These are phyloP conservation scores for Caenorhabditis elegans DNA, from an alignment of 1,140 invertebrate genomes.

Conservation along the genomic window WBcel235 BX284603.4:8596501-8597000, in stretches of 20 bases:
- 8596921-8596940: neutral
- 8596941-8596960: constrained; percentile 25
- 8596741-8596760: too few species aligned
- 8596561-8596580: neutral
- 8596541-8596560: neutral
- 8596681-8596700: constrained; percentile 64
- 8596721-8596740: too few species aligned
- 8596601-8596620: constrained; percentile 65
- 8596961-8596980: neutral
- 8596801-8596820: too few species aligned
- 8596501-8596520: neutral
- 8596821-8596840: neutral
- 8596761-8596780: too few species aligned
- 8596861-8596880: neutral
- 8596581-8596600: constrained; percentile 55
- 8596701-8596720: constrained; percentile 57
- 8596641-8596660: constrained; percentile 67
- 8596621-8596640: constrained; percentile 66
- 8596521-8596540: neutral
- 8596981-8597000: neutral
- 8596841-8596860: neutral
- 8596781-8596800: too few species aligned
- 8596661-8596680: constrained; percentile 65
- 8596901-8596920: neutral
- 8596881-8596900: neutral